phyloP scores from a whole-genome alignment of 1,140 invertebrate genomes.

The Pachypsylla venusta region DNA sequence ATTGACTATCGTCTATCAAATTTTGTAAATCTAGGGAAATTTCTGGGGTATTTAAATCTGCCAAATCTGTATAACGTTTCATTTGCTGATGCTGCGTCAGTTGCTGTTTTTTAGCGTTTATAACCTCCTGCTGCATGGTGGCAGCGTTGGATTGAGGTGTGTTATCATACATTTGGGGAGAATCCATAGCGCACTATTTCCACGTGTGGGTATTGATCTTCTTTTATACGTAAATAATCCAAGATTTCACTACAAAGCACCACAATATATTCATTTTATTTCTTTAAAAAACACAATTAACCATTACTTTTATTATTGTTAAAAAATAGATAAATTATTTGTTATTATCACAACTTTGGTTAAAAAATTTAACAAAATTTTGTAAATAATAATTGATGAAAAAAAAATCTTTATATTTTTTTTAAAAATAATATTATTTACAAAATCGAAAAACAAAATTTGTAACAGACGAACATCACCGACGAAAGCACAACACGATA shows the following conservation, averaged over 20 bases:
- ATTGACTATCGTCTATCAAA: conserved; percentile 72
- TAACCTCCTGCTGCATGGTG: conserved; percentile 17
- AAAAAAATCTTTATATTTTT: neutral
- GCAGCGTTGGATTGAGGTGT: conserved; percentile 16
- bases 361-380: neutral
- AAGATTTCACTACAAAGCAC: neutral
- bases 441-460: neutral
- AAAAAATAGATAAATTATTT: conserved; percentile 4
- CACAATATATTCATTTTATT: conserved; percentile 1
- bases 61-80: conserved; percentile 42
- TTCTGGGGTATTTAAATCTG: conserved; percentile 73
- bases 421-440: neutral
- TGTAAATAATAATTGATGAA: neutral
- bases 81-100: conserved; percentile 18
- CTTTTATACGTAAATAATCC: conserved; percentile 4
- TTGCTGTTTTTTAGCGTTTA: conserved; percentile 21
- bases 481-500: conserved; percentile 5
- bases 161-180: conserved; percentile 25
- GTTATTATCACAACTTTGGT: neutral
- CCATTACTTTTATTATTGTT: neutral
- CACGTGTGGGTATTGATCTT: neutral
- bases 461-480: neutral
- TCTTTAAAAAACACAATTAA: too few species aligned
- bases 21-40: conserved; percentile 76
- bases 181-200: conserved; percentile 19